These are phyloP conservation scores for Polyploca ridens DNA, from an alignment of 2,888 invertebrate genomes.

Conservation along the genomic window DNA sequence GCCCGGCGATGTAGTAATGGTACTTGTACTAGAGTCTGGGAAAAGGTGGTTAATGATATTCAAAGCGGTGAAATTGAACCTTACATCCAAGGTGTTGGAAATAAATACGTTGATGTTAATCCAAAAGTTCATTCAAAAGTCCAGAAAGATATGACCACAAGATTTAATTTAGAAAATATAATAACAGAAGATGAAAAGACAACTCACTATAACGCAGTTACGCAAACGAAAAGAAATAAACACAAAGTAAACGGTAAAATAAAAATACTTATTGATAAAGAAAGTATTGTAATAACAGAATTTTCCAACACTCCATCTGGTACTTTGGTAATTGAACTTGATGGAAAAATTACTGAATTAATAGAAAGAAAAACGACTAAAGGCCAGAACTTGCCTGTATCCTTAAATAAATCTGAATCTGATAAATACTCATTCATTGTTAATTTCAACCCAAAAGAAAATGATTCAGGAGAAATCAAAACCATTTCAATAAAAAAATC, in stretches of 20 bases:
- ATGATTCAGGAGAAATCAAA: slow-evolving; percentile 19
- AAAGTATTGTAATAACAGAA: slow-evolving; percentile 30
- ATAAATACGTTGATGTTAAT: not conserved
- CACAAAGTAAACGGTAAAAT: slow-evolving; percentile 20
- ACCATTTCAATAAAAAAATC: slow-evolving; percentile 37
- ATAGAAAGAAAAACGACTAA: slow-evolving; percentile 42
- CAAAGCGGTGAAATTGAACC: slow-evolving; percentile 12
- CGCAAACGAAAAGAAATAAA: slow-evolving; percentile 17
- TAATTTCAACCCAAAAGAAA: slow-evolving; percentile 36
- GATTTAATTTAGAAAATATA: not conserved
- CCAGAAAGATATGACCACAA: slow-evolving; percentile 15
- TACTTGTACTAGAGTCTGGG: slow-evolving; percentile 23
- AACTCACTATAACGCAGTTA: slow-evolving; percentile 9
- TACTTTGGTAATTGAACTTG: slow-evolving; percentile 44
- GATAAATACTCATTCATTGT: slow-evolving; percentile 35
- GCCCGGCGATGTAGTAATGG: slow-evolving; percentile 32
- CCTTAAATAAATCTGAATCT: slow-evolving; percentile 41
- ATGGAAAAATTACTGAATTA: slow-evolving; percentile 44
- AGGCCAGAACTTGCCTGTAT: slow-evolving; percentile 35
- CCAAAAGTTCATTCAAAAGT: slow-evolving; percentile 5
- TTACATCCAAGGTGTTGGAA: not conserved
- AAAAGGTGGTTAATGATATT: slow-evolving; percentile 18
- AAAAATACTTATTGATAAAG: slow-evolving; percentile 24
- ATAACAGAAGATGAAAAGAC: not conserved
- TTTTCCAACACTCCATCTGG: slow-evolving; percentile 45